These are phyloP conservation scores for Naso thynnoides DNA, from an alignment of 2,797 vertebrate genomes.

Conservation along the genomic window DNA sequence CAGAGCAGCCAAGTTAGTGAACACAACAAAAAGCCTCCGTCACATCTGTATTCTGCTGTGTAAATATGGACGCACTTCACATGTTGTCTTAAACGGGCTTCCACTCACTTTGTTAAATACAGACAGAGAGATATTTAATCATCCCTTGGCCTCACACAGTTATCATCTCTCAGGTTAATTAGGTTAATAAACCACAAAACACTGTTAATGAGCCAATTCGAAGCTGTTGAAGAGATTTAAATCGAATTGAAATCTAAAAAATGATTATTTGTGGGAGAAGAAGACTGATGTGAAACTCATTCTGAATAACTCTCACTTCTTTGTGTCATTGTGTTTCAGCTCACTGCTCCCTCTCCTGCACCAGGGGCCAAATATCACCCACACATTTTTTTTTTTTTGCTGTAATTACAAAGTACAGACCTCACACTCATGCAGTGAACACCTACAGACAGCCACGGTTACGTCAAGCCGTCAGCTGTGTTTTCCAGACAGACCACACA, in stretches of 20 bases:
- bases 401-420: neutral
- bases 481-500: too few relatives aligned
- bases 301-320: neutral
- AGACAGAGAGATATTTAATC: neutral
- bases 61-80: neutral
- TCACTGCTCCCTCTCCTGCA: neutral
- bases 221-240: neutral
- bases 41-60: neutral
- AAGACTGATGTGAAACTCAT: neutral
- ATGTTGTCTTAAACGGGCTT: too few relatives aligned
- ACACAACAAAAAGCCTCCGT: neutral
- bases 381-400: neutral
- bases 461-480: neutral
- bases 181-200: neutral
- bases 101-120: too few relatives aligned
- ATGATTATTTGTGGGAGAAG: neutral
- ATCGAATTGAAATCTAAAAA: neutral
- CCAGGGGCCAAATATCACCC: neutral
- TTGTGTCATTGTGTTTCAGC: too few relatives aligned
- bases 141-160: too few relatives aligned
- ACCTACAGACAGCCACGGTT: neutral
- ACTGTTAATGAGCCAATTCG: neutral
- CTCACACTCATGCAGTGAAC: neutral
- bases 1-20: conserved; percentile 7
- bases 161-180: neutral